Percentiles rank a stretch among this genome's conserved stretches.
Conservation (phyloP, 2,888 invertebrate species). For the Cephus pulcher region DNA sequence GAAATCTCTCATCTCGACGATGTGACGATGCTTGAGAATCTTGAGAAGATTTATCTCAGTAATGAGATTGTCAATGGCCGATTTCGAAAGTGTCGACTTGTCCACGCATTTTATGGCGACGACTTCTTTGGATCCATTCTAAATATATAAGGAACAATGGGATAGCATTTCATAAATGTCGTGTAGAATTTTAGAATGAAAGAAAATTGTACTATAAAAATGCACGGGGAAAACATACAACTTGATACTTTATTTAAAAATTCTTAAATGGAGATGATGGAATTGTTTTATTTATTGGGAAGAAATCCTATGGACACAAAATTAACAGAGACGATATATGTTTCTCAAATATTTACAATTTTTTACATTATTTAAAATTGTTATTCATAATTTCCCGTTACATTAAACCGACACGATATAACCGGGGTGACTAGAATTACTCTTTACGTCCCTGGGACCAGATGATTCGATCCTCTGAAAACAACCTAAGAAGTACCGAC, state of each 20-base stretch:
- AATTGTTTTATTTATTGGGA: not conserved
- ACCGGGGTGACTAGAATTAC: not conserved
- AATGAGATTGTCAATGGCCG: constrained; percentile 83
- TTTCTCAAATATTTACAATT: not conserved
- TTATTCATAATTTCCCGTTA: not conserved
- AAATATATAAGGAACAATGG: constrained; percentile 28
- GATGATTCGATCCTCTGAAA: constrained; percentile 19
- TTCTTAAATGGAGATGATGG: not conserved
- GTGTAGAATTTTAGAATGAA: too few relatives aligned
- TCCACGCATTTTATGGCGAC: constrained; percentile 88
- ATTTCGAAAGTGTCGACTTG: constrained; percentile 76
- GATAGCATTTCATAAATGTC: too few relatives aligned
- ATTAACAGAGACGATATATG: not conserved
- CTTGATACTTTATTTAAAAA: not conserved
- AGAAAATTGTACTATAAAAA: too few relatives aligned
- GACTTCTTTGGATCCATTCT: constrained; percentile 73
- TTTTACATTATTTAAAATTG: not conserved
- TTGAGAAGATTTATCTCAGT: constrained; percentile 86
- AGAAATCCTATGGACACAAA: not conserved
- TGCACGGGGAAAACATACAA: not conserved
- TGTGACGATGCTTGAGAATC: constrained; percentile 81
- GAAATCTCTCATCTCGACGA: constrained; percentile 87
- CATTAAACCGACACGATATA: not conserved
- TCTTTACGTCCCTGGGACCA: constrained; percentile 20
- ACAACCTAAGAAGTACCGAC: constrained; percentile 58